Evolutionary conservation across 35 echinoderm and acorn worm genomes (phyloP), one percentile per base, ranked within the genome.

Genomic region (Holothuria glaberrima): DNA sequence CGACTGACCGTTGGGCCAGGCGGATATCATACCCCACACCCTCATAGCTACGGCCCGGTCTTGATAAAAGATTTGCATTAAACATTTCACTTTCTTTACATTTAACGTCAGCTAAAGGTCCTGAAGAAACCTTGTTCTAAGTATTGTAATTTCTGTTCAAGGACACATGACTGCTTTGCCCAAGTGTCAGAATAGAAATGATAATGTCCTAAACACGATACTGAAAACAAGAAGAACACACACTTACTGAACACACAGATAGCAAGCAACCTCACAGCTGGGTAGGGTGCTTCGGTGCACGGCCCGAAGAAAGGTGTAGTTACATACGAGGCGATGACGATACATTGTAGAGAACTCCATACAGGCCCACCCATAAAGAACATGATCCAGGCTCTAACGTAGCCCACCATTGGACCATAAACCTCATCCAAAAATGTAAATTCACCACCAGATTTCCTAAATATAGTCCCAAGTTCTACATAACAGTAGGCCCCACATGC

Each of bases 371-470:
- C 82, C 25, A 88, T 91, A 44, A 93, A 86, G 24, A 97, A 33
- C 24, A 68, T 67, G 21, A 80, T 90, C 94, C 94, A 97, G 12
- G 93, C 79, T 26, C 75, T 52, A 17, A 93, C 50, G 62, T 93
- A 97, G 6, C 75, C 94, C 17, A 73, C 59, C 31, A 92, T 27
- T 6, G 71, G 69, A 0, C 94, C 91, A 58, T 89, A 97, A 20
- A 86, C 72, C 29, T 93, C 64, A 14, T 90, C 52, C 67, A 97
- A 80, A 57, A 90, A 97, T 10, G 91, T 91, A 68, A 90, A 93
- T 31, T 97, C 94, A 13, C 91, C 92, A 30, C 86, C 82, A n/a
- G 90, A 95, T 68, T 94, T 94, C 24, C 56, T 62, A 31, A 97
- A 88, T n/a, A 88, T 97, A 0, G 89, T 87, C 0, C 88, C 94